These are phyloP conservation scores for Alloscopus bannaensis DNA, from an alignment of 2,888 invertebrate genomes.

Conservation along the genomic window DNA sequence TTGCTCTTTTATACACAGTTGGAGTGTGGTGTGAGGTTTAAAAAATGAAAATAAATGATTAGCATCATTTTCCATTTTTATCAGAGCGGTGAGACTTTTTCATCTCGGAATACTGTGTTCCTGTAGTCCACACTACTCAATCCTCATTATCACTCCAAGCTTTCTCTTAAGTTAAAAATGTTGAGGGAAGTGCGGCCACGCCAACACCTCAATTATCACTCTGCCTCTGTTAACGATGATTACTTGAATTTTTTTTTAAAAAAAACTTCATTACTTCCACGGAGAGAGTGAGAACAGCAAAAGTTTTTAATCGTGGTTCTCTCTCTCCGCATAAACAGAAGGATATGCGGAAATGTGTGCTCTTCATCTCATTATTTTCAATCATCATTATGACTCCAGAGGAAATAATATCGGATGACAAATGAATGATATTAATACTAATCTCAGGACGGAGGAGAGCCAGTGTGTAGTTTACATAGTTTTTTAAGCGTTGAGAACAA, in stretches of 20 bases:
- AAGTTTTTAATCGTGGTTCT: constrained; percentile 47
- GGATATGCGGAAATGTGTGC: too few species aligned
- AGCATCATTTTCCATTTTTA: constrained; percentile 6
- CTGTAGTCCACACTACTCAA: constrained; percentile 38
- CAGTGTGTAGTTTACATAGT: too few species aligned
- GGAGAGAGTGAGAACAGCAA: background rate
- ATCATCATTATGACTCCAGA: constrained; percentile 50
- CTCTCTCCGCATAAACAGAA: background rate
- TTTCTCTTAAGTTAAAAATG: too few species aligned
- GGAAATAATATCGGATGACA: constrained; percentile 55
- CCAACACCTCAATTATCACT: too few species aligned
- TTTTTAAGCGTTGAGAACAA: too few species aligned
- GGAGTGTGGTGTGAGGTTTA: too few species aligned
- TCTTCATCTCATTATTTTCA: constrained; percentile 58
- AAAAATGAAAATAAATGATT: constrained; percentile 10
- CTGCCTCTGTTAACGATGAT: constrained; percentile 47
- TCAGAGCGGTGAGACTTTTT: too few species aligned
- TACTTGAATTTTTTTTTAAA: constrained; percentile 47
- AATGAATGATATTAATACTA: constrained; percentile 58
- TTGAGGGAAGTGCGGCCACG: too few species aligned
- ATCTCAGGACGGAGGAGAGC: constrained; percentile 25
- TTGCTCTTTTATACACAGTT: too few species aligned
- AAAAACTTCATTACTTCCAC: constrained; percentile 1
- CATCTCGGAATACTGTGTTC: background rate
- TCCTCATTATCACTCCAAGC: constrained; percentile 53